phyloP scores from a whole-genome alignment of 2,113 vertebrate genomes.

The Microtus ochrogaster region DNA sequence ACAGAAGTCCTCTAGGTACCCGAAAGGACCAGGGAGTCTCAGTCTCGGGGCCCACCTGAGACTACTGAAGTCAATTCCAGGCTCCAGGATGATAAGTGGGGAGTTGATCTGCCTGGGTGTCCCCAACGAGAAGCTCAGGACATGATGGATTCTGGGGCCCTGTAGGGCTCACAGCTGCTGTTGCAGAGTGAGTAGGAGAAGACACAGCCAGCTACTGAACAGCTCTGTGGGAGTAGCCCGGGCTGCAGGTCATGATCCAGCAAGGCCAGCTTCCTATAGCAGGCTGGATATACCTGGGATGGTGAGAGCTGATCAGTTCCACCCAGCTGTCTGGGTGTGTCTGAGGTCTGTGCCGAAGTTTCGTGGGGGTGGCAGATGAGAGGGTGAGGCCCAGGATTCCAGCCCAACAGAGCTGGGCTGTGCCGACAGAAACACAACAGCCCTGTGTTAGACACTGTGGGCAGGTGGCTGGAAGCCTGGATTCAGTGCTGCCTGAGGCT shows the following conservation, averaged over 20 bases:
- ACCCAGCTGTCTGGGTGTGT: not conserved
- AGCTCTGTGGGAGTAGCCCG: not conserved
- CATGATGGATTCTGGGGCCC: not conserved
- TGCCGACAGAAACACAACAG: not conserved
- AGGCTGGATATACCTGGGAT: not conserved
- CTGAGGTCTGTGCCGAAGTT: not conserved
- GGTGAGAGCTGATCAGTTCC: not conserved
- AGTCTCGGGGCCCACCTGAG: not conserved
- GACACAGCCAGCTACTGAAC: too few relatives aligned
- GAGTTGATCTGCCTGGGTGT: not conserved
- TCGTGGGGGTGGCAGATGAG: constrained; percentile 3
- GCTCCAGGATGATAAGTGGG: not conserved
- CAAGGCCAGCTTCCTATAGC: not conserved
- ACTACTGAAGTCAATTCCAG: not conserved
- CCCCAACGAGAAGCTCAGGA: not conserved
- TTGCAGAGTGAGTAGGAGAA: not conserved
- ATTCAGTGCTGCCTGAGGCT: not conserved
- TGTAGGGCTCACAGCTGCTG: not conserved
- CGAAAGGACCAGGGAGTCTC: rapidly evolving
- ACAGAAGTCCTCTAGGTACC: not conserved
- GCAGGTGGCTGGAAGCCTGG: not conserved
- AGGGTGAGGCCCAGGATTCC: not conserved
- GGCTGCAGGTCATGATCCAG: not conserved
- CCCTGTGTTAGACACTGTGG: rapidly evolving
- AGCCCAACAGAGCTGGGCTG: not conserved